Conservation (phyloP, 2,797 vertebrate genomes). For the Lates japonicus region DNA sequence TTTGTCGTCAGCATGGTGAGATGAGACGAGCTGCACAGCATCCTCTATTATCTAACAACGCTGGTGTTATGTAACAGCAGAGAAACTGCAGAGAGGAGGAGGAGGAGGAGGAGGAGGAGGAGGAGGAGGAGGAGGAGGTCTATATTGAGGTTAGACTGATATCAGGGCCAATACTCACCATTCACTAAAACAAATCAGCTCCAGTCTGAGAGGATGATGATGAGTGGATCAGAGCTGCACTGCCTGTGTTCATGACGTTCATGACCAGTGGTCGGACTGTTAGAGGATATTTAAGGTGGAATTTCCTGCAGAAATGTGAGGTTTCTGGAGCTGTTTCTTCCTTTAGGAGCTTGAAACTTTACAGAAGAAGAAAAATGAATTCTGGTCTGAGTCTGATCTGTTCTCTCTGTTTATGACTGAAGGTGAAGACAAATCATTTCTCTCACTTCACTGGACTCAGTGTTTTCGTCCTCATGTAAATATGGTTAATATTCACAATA, state of each 20-base stretch:
- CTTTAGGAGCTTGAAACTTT: no score
- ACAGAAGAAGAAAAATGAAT: no score
- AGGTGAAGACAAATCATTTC: no score
- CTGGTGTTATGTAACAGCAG: constrained; percentile 41
- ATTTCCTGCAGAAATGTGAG: no score
- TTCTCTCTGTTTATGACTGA: no score
- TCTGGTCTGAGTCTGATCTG: no score
- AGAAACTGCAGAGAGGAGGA: constrained; percentile 21
- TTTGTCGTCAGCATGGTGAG: constrained; percentile 7
- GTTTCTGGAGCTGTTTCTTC: no score
- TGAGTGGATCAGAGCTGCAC: not conserved
- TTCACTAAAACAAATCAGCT: constrained; percentile 1
- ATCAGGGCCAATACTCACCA: not conserved
- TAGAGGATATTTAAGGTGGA: no score
- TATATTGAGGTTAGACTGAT: constrained; percentile 9
- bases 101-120: constrained; percentile 4
- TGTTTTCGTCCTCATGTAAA: no score
- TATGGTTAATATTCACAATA: no score
- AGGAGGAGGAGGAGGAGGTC: constrained; percentile 3
- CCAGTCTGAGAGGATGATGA: not conserved
- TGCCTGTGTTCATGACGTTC: not conserved
- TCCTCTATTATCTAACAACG: constrained; percentile 47
- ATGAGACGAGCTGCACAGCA: constrained; percentile 10
- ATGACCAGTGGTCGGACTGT: no score
- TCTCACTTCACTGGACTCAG: no score